Conservation (phyloP, 2,888 invertebrate species). For the Philonicus albiceps region DNA sequence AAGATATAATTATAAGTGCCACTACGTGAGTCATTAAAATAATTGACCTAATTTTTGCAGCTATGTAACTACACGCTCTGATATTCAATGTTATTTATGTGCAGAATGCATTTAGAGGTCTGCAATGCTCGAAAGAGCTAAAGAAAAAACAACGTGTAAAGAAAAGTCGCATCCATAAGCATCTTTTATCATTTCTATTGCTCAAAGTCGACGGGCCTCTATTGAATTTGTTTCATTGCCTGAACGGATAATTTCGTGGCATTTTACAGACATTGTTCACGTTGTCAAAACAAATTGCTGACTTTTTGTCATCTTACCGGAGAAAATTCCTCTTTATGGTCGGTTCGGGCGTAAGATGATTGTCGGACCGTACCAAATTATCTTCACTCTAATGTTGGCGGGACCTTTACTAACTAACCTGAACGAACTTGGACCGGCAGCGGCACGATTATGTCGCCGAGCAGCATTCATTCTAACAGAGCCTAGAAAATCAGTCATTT, state of each 20-base stretch:
- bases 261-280: background rate
- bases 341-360: constrained; percentile 1
- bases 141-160: background rate
- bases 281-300: constrained; percentile 30
- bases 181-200: constrained; percentile 15
- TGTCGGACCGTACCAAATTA: constrained; percentile 25
- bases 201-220: background rate
- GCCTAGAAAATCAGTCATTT: background rate
- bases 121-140: background rate
- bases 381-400: constrained; percentile 1
- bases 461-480: background rate
- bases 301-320: constrained; percentile 14
- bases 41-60: background rate
- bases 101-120: background rate
- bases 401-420: background rate
- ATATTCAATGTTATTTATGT: background rate
- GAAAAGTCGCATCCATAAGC: background rate
- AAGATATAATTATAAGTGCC: too few relatives aligned
- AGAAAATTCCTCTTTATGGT: constrained; percentile 24
- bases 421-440: background rate
- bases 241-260: constrained; percentile 30
- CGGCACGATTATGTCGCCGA: background rate
- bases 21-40: too few relatives aligned
- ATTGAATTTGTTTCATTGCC: constrained; percentile 3
- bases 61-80: background rate